Evolutionary conservation across 2,888 invertebrate species (phyloP).

Genomic region (Drosophila paramelanica): DNA sequence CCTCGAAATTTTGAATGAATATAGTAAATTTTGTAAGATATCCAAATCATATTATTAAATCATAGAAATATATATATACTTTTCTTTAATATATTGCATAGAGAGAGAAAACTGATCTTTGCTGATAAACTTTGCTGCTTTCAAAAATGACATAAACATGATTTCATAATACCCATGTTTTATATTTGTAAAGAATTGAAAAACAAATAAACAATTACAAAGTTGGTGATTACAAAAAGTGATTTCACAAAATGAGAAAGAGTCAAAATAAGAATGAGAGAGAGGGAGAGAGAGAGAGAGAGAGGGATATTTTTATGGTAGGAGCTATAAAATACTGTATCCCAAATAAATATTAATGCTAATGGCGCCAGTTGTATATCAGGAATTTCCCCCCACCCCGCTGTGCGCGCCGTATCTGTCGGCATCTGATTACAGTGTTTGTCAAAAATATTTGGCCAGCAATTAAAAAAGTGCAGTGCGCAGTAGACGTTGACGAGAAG

Average conservation of each 20-base stretch:
- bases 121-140: no score
- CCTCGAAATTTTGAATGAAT: no score
- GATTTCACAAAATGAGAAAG: neutral
- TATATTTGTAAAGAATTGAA: no score
- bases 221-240: no score
- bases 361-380: conserved; percentile 44
- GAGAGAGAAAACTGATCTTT: no score
- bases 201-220: no score
- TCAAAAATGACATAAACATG: no score
- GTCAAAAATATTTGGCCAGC: conserved; percentile 76
- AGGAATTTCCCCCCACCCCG: neutral
- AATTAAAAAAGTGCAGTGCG: conserved; percentile 75
- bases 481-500: conserved; percentile 66
- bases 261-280: neutral
- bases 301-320: neutral
- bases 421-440: conserved; percentile 73
- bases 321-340: neutral
- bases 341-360: conserved; percentile 38
- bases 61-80: no score
- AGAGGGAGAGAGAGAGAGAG: neutral
- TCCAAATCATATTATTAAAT: no score
- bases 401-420: conserved; percentile 30
- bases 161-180: no score
- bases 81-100: no score
- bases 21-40: no score